Percentiles rank a stretch among this genome's conserved stretches.
Conservation (phyloP, 1,140 invertebrate species). For the Formica exsecta region DNA sequence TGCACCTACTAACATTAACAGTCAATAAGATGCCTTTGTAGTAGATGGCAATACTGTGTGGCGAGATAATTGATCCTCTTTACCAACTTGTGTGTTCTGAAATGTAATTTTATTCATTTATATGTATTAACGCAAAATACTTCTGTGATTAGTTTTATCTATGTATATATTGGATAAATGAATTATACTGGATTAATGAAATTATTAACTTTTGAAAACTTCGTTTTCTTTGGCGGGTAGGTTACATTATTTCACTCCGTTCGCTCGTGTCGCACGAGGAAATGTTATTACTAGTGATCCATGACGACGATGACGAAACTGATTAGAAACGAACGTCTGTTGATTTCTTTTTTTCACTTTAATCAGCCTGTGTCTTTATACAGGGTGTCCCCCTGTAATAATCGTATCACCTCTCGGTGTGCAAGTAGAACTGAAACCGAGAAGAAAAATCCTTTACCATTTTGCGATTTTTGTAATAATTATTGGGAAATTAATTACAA, state of each 20-base stretch:
- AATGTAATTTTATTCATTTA: slow-evolving; percentile 6
- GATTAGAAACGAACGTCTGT: slow-evolving; percentile 12
- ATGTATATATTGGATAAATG: too few relatives aligned
- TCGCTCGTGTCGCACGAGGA: not conserved
- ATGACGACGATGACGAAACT: not conserved
- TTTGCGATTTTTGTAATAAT: too few relatives aligned
- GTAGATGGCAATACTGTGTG: slow-evolving; percentile 33
- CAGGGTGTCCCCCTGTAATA: too few relatives aligned
- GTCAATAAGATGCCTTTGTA: slow-evolving; percentile 17
- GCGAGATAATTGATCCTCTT: slow-evolving; percentile 3
- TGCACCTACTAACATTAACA: not conserved
- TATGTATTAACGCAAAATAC: not conserved
- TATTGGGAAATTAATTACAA: too few relatives aligned
- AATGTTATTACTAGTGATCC: not conserved
- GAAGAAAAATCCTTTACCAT: too few relatives aligned
- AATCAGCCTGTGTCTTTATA: not conserved
- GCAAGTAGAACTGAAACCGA: too few relatives aligned
- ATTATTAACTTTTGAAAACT: not conserved
- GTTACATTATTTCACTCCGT: not conserved
- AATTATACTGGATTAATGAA: too few relatives aligned
- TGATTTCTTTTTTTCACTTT: not conserved
- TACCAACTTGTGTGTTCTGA: slow-evolving; percentile 4
- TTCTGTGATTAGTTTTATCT: not conserved
- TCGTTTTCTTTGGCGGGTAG: not conserved
- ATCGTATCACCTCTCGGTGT: too few relatives aligned